Conservation (phyloP, 2,113 vertebrate species). For the Lutjanus erythropterus region DNA sequence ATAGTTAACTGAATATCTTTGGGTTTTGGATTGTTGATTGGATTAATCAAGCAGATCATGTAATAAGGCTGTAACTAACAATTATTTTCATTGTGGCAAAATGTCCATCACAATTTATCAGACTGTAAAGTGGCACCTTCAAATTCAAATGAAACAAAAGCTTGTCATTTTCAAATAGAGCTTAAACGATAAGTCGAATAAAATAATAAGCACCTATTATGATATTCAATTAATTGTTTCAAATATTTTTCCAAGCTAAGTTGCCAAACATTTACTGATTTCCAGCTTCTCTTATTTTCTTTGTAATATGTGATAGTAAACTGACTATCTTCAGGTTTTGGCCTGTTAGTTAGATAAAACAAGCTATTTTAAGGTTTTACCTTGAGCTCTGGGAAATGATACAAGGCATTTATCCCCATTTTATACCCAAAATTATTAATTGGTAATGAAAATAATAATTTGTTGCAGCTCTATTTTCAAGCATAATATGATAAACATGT, state of each 20-base stretch:
- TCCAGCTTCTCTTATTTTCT: not conserved
- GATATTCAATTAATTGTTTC: not conserved
- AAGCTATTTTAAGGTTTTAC: not conserved
- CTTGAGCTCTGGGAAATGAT: not conserved
- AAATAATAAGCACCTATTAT: not conserved
- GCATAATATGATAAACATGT: not conserved
- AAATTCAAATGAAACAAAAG: no score
- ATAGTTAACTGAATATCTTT: no score
- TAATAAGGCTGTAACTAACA: no score
- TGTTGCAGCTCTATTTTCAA: not conserved
- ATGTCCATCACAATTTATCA: no score
- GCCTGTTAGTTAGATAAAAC: not conserved
- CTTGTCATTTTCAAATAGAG: no score
- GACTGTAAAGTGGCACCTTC: no score
- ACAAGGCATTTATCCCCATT: not conserved
- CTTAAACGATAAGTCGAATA: not conserved
- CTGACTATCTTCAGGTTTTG: not conserved
- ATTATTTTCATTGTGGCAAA: no score
- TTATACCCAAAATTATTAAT: not conserved
- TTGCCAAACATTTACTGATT: not conserved
- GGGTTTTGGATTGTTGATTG: no score
- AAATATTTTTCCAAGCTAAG: not conserved
- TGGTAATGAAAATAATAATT: not conserved
- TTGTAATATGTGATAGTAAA: not conserved
- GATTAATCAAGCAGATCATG: no score